Percentiles rank a stretch among this genome's conserved stretches.
These are phyloP conservation scores for Azorinus chamasolen DNA, from an alignment of 2,888 invertebrate species.

Conservation along the genomic window DNA sequence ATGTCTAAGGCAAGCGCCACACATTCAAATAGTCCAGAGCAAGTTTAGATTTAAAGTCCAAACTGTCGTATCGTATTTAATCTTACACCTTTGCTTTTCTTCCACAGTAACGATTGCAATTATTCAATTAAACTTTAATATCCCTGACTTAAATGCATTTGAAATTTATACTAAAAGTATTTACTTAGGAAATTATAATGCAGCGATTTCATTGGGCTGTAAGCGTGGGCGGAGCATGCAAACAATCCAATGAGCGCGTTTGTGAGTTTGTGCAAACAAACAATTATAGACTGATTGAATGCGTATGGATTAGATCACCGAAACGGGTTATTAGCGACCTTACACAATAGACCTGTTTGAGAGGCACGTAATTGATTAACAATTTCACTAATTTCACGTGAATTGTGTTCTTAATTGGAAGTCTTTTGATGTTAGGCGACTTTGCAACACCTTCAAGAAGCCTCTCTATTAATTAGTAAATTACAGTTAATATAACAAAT, in stretches of 20 bases:
- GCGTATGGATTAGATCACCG: constrained; percentile 19
- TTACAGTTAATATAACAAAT: constrained; percentile 3
- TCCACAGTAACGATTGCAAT: too few species aligned
- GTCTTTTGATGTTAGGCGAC: constrained; percentile 52
- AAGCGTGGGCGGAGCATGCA: constrained; percentile 43
- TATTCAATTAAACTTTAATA: too few species aligned
- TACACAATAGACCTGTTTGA: constrained; percentile 4
- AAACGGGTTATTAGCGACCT: constrained; percentile 46
- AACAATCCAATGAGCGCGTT: constrained; percentile 49
- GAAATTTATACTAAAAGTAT: constrained; percentile 4
- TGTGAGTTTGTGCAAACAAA: constrained; percentile 61
- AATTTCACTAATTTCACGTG: constrained; percentile 20
- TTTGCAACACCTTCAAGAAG: constrained; percentile 49
- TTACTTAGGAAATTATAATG: constrained; percentile 19
- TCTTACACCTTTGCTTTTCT: too few species aligned
- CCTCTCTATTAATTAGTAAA: constrained; percentile 45
- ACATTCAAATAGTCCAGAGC: not conserved
- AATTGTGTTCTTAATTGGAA: constrained; percentile 52
- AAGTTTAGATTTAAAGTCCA: too few species aligned
- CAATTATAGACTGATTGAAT: constrained; percentile 57
- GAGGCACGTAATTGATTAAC: constrained; percentile 9
- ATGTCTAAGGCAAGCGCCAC: not conserved
- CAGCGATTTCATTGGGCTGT: constrained; percentile 53
- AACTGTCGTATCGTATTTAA: too few species aligned
- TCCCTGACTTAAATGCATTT: too few species aligned